phyloP scores from a whole-genome alignment of 2,797 vertebrate species.

The Trachurus trachurus region DNA sequence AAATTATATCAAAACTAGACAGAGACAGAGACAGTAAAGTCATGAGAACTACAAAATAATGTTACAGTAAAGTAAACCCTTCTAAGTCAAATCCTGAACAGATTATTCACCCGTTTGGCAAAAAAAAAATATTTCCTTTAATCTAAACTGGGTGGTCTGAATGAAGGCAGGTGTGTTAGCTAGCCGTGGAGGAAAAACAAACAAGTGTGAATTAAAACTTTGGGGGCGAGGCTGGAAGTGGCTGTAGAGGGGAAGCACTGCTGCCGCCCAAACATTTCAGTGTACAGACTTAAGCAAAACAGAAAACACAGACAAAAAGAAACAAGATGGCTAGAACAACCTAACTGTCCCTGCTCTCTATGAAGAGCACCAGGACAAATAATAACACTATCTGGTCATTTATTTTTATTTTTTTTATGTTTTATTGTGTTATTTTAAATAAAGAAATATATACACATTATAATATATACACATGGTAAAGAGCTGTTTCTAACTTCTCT shows the following conservation, averaged over 20 bases:
- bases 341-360: conserved; percentile 19
- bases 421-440: conserved; percentile 82
- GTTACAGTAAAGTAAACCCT: conserved; percentile 16
- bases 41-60: conserved; percentile 6
- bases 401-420: conserved; percentile 47
- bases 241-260: conserved; percentile 20
- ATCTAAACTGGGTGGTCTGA: conserved; percentile 10
- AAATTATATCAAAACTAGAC: conserved; percentile 50
- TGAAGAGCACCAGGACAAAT: conserved; percentile 48
- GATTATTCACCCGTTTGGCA: conserved; percentile 21
- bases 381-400: conserved; percentile 47
- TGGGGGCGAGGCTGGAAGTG: conserved; percentile 33
- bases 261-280: conserved; percentile 71
- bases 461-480: conserved; percentile 83
- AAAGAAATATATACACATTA: conserved; percentile 86
- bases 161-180: background rate
- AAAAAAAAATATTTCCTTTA: conserved; percentile 30
- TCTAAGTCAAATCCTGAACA: conserved; percentile 9
- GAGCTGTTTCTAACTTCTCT: conserved; percentile 67
- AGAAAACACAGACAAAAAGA: conserved; percentile 42
- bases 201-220: background rate
- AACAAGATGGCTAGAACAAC: conserved; percentile 20
- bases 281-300: conserved; percentile 77
- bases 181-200: background rate
- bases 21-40: conserved; percentile 31